These are phyloP conservation scores for Acrobasis suavella DNA, from an alignment of 2,888 invertebrate species.

Conservation along the genomic window DNA sequence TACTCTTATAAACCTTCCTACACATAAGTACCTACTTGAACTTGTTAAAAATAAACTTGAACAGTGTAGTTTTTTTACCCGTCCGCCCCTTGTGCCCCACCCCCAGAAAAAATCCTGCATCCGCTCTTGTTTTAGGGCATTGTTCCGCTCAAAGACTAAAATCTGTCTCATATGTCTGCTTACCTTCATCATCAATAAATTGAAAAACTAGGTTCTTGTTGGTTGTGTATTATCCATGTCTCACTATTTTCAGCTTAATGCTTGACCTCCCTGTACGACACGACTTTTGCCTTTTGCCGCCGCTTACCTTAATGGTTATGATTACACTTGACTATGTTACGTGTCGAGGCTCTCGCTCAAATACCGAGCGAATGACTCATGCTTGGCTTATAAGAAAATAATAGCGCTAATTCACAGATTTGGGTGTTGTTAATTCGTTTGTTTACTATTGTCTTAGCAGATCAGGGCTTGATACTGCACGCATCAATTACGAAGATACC, in stretches of 20 bases:
- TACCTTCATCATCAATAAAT: too few relatives aligned
- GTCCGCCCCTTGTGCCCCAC: too few relatives aligned
- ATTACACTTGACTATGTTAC: constrained; percentile 1
- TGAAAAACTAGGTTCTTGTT: too few relatives aligned
- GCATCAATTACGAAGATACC: neutral
- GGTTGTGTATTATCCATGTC: too few relatives aligned
- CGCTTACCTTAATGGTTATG: neutral
- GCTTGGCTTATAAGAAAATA: neutral
- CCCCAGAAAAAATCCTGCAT: too few relatives aligned
- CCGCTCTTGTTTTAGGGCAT: neutral
- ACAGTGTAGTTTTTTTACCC: too few relatives aligned
- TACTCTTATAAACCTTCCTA: too few relatives aligned
- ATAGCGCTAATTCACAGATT: constrained; percentile 7
- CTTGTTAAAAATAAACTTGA: too few relatives aligned
- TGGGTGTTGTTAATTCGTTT: constrained; percentile 10
- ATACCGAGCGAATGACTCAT: constrained; percentile 1
- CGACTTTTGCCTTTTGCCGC: too few relatives aligned
- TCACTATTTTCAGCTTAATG: too few relatives aligned
- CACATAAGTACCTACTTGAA: too few relatives aligned
- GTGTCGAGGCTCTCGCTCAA: constrained; percentile 11
- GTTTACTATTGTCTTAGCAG: constrained; percentile 1
- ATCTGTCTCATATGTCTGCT: neutral
- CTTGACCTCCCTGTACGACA: too few relatives aligned
- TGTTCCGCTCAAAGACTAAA: neutral
- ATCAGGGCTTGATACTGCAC: neutral